Conservation (phyloP, 1,140 invertebrate species). For the Gonatopus flavifemur region DNA sequence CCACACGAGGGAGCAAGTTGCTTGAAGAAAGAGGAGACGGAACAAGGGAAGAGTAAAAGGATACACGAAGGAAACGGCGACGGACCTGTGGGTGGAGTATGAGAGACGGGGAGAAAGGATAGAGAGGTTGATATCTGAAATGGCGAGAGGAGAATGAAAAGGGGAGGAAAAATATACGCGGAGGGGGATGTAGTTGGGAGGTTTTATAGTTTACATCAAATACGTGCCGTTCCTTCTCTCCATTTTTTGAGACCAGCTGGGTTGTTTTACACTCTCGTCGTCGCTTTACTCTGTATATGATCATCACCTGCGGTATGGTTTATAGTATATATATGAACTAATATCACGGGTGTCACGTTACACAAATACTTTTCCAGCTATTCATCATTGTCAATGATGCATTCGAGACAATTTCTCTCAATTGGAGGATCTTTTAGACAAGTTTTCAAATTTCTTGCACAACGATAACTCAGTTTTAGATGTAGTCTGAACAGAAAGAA, state of each 20-base stretch:
- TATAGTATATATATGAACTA: conserved; percentile 41
- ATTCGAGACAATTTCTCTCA: no score
- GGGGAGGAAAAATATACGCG: conserved; percentile 1
- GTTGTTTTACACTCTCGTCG: conserved; percentile 10
- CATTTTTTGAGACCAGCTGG: conserved; percentile 19
- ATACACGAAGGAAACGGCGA: conserved; percentile 6
- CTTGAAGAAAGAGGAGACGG: conserved; percentile 12
- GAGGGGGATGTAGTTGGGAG: conserved; percentile 9
- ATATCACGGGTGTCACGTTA: conserved; percentile 38
- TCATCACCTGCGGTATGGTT: conserved; percentile 36
- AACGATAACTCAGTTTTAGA: no score
- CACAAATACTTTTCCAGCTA: no score
- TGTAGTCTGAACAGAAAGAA: no score
- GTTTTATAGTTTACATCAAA: conserved; percentile 46
- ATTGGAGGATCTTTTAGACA: no score
- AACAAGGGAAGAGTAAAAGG: no score
- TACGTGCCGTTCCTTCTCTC: conserved; percentile 33
- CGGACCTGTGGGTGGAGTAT: conserved; percentile 13
- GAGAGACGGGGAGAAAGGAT: conserved; percentile 6
- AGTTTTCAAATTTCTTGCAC: no score
- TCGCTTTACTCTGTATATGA: conserved; percentile 7
- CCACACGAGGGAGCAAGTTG: conserved; percentile 38
- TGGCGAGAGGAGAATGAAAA: not conserved
- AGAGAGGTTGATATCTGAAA: no score
- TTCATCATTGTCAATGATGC: no score